Evolutionary conservation across 2,797 vertebrate genomes (phyloP), one percentile per base, ranked within the genome.

Genomic region (Garrulus glandarius): DNA sequence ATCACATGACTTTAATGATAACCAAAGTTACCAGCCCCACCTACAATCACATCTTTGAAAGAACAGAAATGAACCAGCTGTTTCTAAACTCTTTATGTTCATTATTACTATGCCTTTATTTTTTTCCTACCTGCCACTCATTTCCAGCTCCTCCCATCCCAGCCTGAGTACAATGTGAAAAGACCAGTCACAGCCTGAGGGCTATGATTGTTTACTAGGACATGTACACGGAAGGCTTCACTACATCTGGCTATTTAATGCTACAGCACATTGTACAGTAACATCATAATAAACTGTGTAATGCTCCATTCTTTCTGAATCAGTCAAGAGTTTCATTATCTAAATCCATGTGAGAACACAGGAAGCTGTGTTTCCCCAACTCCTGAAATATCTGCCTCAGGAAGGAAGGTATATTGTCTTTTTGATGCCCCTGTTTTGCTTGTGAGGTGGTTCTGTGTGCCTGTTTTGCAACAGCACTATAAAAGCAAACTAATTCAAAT

Each of bases 321-420:
- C 88, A 64, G 74, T 74, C 84, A 60, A 89, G 87, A 79, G 44
- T 95, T 97, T 97, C 96, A 96, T 97, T 97, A 97, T 96, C 96
- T 96, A 96, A 92, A 85, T 91, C 85, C 83, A 88, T 98, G 97
- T 98, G 98, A 98, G 98, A 98, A 98, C 97, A 96, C 96, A 98
- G 98, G 98, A 98, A 98, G 93, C 95, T 52, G 84, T 94, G 90
- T 96, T 98, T 98, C 98, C 98, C 97, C 95, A 97, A 94, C 92
- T 97, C 98, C 97, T 96, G 97, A 98, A 98, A 98, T 98, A 98
- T 98, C 97, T 97, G 93, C 89, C 88, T 96, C 96, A 98, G 98
- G 98, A 98, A 98, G 98, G 98, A 98, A 98, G 96, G 97, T 95
- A 97, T 97, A 98, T 97, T 98, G 95, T 98, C 97, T 97, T 97